Evolutionary conservation across 2,797 vertebrate genomes (phyloP).

Genomic region (Amblyopsis hoosieri): DNA sequence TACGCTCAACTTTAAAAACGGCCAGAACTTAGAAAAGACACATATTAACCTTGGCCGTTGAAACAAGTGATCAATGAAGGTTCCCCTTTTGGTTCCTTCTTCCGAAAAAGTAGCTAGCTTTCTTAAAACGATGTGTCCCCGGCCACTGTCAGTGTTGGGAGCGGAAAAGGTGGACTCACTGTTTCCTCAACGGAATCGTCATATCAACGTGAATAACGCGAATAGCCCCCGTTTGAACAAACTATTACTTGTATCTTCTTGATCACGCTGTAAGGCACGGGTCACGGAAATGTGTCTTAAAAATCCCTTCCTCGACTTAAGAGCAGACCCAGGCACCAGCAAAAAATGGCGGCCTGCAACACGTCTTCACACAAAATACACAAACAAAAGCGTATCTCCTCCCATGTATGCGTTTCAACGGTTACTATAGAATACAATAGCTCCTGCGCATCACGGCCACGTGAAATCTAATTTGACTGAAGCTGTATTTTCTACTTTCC

Average conservation of each 20-base stretch:
- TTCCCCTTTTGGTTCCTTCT: constrained; percentile 81
- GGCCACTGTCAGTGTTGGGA: constrained; percentile 57
- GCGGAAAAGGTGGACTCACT: constrained; percentile 62
- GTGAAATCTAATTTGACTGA: constrained; percentile 8
- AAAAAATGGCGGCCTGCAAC: constrained; percentile 84
- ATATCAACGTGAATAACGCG: constrained; percentile 39
- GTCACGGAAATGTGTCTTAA: constrained; percentile 49
- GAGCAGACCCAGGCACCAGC: constrained; percentile 66
- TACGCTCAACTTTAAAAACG: constrained; percentile 12
- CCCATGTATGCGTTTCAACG: constrained; percentile 52
- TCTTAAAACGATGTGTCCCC: constrained; percentile 55
- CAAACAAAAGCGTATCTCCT: constrained; percentile 41
- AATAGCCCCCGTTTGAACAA: constrained; percentile 22
- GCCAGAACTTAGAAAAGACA: constrained; percentile 12
- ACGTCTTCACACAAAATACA: constrained; percentile 76
- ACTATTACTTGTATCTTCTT: constrained; percentile 22
- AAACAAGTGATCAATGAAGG: constrained; percentile 66
- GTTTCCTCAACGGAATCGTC: constrained; percentile 49
- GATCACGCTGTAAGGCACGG: constrained; percentile 29
- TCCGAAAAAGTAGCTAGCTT: constrained; percentile 61
- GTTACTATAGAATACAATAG: neutral
- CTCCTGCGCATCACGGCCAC: constrained; percentile 20
- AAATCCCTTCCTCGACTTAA: constrained; percentile 55
- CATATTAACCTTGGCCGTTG: constrained; percentile 33
- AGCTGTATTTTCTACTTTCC: constrained; percentile 37